Evolutionary conservation across 2,888 invertebrate genomes (phyloP), one percentile per base, ranked within the genome.

Genomic region (Tetranychus piercei): DNA sequence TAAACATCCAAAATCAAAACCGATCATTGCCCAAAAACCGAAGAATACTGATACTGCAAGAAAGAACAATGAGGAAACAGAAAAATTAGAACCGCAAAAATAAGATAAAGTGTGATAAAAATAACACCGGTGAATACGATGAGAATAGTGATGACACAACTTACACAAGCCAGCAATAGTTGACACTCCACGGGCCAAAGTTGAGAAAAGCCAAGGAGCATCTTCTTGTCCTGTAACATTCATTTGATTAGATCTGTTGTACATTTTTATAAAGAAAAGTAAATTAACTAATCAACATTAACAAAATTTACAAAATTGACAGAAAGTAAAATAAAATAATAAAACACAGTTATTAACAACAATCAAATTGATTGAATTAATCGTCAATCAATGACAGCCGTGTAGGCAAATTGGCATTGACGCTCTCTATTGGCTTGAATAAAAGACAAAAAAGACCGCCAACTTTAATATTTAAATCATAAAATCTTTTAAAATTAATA

Each of bases 21-120:
- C 20, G n/a, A 76, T 71, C 71, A 76, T 22, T 45, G 22, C 44
- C 18, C 75, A 43, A 18, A 73, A 64, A 7, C 76, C 76, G 22
- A 77, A 74, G n/a, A 71, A 72, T 20, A 77, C 77, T 73, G 76
- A 76, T 23, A 76, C 76, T 71, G 64, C 75, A 73, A 73, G 22
- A 23, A 73, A 74, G 76, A 74, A 73, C 71, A 74, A 74, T 22
- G 74, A 75, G 1, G 7, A 44, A 34, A 64, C 22, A 43, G 64
- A 44, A 15, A 55, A n/a, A 72, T 34, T 34, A 34, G 34, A 34
- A 34, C 3, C 34, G 34, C 34, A 34, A 34, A 34, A 34, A 34
- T 34, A 4, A 34, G 34, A 34, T 4, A 15, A n/a, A 43, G 43
- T 34, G 34, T 1, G 6, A n/a, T 43, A 72, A 9, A 22, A 43